These are phyloP conservation scores for Stenodera caucasica DNA, from an alignment of 2,888 invertebrate genomes.

Conservation along the genomic window DNA sequence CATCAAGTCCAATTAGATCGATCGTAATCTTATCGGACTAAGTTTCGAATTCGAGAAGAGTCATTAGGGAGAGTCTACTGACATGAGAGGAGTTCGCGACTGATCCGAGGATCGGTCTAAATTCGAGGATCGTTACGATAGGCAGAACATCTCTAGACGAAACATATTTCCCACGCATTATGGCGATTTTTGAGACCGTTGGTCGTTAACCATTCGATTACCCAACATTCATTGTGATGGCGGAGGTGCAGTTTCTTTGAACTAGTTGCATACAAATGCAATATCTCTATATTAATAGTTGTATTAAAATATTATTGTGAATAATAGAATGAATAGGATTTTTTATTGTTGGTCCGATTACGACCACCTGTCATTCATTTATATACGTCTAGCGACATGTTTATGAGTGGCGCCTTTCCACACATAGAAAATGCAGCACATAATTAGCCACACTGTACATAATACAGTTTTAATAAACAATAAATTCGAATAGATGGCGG, in stretches of 20 bases:
- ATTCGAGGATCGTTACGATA: no score
- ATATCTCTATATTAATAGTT: background rate
- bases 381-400: background rate
- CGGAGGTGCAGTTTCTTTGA: constrained; percentile 7
- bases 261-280: constrained; percentile 2
- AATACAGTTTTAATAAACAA: background rate
- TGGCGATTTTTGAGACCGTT: background rate
- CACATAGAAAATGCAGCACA: background rate
- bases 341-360: background rate
- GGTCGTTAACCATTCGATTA: constrained; percentile 1
- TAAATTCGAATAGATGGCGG: background rate
- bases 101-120: no score
- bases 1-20: background rate
- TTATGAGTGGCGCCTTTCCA: constrained; percentile 4
- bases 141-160: no score
- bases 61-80: background rate
- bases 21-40: background rate
- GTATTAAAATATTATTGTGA: background rate
- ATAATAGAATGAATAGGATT: background rate
- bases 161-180: background rate
- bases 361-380: constrained; percentile 7
- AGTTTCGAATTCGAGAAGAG: no score
- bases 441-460: constrained; percentile 1
- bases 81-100: no score
- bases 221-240: background rate